Base-by-base conservation (phyloP, 2,888 invertebrate species). In the Thysanoteuthis rhombus region DNA sequence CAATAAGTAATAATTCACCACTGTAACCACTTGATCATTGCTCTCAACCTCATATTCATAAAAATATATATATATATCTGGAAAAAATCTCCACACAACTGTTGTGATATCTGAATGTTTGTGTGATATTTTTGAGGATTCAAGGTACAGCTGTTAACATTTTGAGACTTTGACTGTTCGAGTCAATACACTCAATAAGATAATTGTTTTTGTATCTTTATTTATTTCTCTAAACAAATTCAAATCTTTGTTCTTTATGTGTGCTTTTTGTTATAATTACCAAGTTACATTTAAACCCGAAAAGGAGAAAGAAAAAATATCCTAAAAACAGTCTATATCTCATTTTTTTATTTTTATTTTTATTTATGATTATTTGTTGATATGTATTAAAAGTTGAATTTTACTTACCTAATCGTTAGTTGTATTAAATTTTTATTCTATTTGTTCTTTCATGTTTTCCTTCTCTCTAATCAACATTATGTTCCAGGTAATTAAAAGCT, bases 321-420 rank as follows among this genome's bases (percentile, higher is more conserved):
- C 75, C n/a, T 75, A 75, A 75, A n/a, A n/a, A 75, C n/a, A n/a
- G 19, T 75, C 75, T 75, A 16, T 75, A 75, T 75, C n/a, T 75
- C n/a, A n/a, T 16, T 75, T n/a, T 12, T n/a, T 4, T 16, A 22
- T n/a, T 32, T 58, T 58, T 32, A 58, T 32, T n/a, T n/a, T 75
- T 75, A n/a, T 75, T 75, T 75, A 75, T 75, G 1, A 75, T 75
- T 32, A 75, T 75, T 75, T n/a, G 32, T 75, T 75, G 75, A 16
- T 75, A n/a, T 75, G 75, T 75, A 75, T 75, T 75, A 75, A 75
- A 75, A n/a, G 75, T 75, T 75, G 75, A 75, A 75, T 75, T 75
- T 75, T 75, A 75, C 75, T n/a, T n/a, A 75, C 75, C n/a, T 10
- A n/a, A 75, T 75, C n/a, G 75, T 75, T 75, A 75, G 75, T 75